Evolutionary conservation across 2,797 vertebrate genomes (phyloP).

Genomic region (Ambastaia sidthimunki): DNA sequence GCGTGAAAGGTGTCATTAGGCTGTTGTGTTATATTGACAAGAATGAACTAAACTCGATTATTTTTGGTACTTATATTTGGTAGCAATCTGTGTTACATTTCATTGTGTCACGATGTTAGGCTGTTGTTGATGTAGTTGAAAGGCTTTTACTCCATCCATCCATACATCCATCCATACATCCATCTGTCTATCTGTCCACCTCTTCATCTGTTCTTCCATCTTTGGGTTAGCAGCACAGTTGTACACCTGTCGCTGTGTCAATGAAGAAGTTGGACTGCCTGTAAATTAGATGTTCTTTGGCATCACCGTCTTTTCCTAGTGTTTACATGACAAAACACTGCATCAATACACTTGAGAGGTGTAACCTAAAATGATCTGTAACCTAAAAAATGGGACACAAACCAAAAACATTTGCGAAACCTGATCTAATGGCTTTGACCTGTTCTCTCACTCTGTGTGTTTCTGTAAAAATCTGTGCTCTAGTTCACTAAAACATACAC

Average conservation of each 20-base stretch:
- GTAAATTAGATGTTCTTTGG: no score
- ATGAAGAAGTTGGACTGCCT: no score
- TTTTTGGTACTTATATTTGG: slow-evolving; percentile 14
- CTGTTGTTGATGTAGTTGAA: no score
- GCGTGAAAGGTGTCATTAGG: slow-evolving; percentile 25
- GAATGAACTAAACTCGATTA: slow-evolving; percentile 2
- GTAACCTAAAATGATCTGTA: no score
- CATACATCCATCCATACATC: no score
- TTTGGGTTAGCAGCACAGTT: no score
- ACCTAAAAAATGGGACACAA: no score
- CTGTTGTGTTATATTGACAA: slow-evolving; percentile 16
- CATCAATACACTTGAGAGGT: no score
- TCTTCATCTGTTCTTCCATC: no score
- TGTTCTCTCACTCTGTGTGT: slow-evolving; percentile 27
- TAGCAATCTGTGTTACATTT: neutral
- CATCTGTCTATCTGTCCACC: neutral
- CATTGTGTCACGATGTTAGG: neutral
- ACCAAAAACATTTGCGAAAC: neutral
- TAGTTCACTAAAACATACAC: slow-evolving; percentile 55
- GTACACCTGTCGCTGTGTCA: no score
- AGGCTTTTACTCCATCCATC: neutral
- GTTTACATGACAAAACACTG: no score
- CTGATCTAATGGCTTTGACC: slow-evolving; percentile 33
- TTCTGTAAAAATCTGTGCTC: slow-evolving; percentile 39
- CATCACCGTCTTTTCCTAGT: no score